Conservation (phyloP, 2,113 vertebrate species). For the Malaclemys terrapin region DNA sequence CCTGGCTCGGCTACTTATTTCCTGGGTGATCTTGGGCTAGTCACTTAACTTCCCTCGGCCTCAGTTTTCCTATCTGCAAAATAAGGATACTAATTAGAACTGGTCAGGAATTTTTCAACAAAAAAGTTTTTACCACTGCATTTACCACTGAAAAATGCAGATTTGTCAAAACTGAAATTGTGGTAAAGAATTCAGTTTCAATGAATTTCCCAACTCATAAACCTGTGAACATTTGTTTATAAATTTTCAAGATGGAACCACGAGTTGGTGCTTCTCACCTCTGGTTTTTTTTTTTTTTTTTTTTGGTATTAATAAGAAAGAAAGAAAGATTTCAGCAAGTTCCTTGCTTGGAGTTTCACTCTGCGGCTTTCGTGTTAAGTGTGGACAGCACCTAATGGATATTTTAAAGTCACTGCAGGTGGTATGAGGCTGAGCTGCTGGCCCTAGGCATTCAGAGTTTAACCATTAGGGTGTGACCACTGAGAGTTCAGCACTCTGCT, state of each 20-base stretch:
- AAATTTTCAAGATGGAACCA: neutral
- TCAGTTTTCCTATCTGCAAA: neutral
- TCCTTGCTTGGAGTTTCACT: neutral
- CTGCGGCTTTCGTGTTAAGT: neutral
- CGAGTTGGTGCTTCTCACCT: neutral
- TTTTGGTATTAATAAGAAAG: too few relatives aligned
- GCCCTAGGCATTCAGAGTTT: neutral
- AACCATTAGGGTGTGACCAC: neutral
- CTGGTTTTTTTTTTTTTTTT: neutral
- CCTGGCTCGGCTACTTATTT: neutral
- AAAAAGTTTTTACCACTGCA: neutral
- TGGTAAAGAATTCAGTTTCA: neutral
- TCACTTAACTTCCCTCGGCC: neutral
- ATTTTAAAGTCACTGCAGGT: neutral
- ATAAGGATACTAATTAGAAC: neutral
- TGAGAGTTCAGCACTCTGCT: neutral
- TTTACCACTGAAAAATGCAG: neutral
- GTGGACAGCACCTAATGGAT: neutral
- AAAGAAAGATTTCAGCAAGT: neutral
- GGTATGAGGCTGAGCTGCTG: neutral
- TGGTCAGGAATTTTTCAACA: neutral
- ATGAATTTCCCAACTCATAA: neutral
- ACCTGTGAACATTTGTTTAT: too few relatives aligned
- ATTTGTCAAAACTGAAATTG: neutral
- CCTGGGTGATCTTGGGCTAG: neutral